Conservation (phyloP, 2,113 vertebrate genomes). For the Argyrosomus japonicus region DNA sequence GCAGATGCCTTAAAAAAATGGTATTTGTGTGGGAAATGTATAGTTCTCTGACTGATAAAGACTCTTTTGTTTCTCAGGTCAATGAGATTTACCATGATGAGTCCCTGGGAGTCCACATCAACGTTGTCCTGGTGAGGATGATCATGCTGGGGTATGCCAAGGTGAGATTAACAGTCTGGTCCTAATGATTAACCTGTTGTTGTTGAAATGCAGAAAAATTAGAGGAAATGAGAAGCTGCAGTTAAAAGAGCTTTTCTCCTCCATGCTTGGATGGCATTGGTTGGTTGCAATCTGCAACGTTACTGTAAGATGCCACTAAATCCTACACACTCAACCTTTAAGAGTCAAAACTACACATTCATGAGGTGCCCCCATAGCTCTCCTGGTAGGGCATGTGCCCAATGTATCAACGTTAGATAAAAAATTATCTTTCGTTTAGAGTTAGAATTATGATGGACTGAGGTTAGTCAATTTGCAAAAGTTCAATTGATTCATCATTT, state of each 20-base stretch:
- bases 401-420: too few relatives aligned
- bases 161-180: constrained; percentile 81
- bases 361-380: too few relatives aligned
- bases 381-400: too few relatives aligned
- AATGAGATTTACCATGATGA: constrained; percentile 99
- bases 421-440: too few relatives aligned
- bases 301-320: too few relatives aligned
- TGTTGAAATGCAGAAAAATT: neutral
- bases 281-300: too few relatives aligned
- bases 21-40: neutral
- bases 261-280: too few relatives aligned
- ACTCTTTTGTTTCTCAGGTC: constrained; percentile 83
- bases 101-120: constrained; percentile 94
- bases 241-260: neutral
- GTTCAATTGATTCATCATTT: neutral
- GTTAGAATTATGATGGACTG: too few relatives aligned
- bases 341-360: too few relatives aligned
- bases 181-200: neutral
- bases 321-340: neutral
- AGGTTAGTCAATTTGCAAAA: too few relatives aligned
- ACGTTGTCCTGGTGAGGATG: constrained; percentile 98
- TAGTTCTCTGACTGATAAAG: neutral
- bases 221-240: neutral
- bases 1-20: neutral
- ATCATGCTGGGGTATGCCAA: constrained; percentile 98